A percentile compares a stretch with the other conserved stretches of the same genome.
These are phyloP conservation scores for Coccyzus lansbergi DNA, from an alignment of 2,797 vertebrate genomes.

Conservation along the genomic window DNA sequence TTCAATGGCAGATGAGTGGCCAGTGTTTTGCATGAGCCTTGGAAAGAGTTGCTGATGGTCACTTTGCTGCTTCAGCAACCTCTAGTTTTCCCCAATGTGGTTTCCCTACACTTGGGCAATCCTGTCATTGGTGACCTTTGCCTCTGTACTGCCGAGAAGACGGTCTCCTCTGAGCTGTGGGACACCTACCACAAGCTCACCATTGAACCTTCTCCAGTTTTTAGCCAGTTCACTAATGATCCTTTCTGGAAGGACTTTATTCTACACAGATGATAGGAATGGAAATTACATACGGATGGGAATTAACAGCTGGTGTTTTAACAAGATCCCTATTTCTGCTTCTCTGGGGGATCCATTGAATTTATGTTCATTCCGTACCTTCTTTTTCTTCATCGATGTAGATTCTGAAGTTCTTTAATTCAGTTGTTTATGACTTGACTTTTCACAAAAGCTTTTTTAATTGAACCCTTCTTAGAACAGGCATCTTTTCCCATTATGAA, in stretches of 20 bases:
- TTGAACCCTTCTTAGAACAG: neutral
- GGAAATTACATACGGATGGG: slow-evolving; percentile 39
- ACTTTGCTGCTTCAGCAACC: slow-evolving; percentile 59
- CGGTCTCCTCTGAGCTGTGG: neutral
- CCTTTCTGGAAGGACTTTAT: slow-evolving; percentile 16
- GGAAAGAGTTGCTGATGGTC: neutral
- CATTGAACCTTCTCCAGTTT: slow-evolving; percentile 30
- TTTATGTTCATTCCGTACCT: neutral
- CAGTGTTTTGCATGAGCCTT: neutral
- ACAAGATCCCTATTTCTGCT: slow-evolving; percentile 7
- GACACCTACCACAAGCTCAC: slow-evolving; percentile 35
- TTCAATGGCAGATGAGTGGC: neutral
- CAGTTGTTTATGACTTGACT: neutral
- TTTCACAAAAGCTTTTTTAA: slow-evolving; percentile 5
- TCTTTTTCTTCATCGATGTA: neutral
- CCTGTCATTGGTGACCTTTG: slow-evolving; percentile 23
- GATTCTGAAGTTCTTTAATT: neutral
- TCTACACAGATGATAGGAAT: neutral
- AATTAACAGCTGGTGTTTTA: slow-evolving; percentile 38
- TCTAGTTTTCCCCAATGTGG: neutral
- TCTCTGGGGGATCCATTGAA: neutral
- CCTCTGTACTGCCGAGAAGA: neutral
- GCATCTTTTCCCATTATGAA: neutral
- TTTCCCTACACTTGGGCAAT: slow-evolving; percentile 40
- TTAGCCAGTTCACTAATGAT: neutral